These are phyloP conservation scores for Blera fallax DNA, from an alignment of 2,888 invertebrate species.

Conservation along the genomic window DNA sequence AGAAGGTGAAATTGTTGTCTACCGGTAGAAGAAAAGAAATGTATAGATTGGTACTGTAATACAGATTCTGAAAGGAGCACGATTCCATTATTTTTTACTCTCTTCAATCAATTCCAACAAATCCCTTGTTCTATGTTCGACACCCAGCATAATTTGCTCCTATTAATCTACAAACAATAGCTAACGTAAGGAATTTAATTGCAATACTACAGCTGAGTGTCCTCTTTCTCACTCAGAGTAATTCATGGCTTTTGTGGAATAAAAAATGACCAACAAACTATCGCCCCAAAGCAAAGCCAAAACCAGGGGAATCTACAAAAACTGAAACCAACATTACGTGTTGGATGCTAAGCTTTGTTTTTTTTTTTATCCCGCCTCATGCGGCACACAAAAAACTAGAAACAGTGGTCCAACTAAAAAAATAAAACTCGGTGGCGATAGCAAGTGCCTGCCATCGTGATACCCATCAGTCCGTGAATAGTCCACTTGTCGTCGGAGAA, in stretches of 20 bases:
- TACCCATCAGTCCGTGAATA: slow-evolving; percentile 65
- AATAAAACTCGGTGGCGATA: slow-evolving; percentile 34
- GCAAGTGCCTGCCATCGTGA: slow-evolving; percentile 61
- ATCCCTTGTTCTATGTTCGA: too few species aligned
- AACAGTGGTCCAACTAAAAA: slow-evolving; percentile 4
- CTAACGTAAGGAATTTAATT: slow-evolving; percentile 43
- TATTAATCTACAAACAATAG: neutral
- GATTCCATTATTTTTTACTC: too few species aligned
- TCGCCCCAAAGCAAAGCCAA: neutral
- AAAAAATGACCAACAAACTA: neutral
- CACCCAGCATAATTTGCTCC: neutral
- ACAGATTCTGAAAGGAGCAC: too few species aligned
- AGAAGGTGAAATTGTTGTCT: too few species aligned
- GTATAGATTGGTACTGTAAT: too few species aligned
- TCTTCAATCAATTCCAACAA: too few species aligned
- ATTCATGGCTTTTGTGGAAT: slow-evolving; percentile 9
- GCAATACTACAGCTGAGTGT: slow-evolving; percentile 6
- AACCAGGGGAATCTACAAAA: neutral
- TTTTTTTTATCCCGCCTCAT: neutral
- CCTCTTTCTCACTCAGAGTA: slow-evolving; percentile 10
- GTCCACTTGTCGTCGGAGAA: slow-evolving; percentile 42
- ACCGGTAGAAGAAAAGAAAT: too few species aligned
- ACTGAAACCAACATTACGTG: slow-evolving; percentile 60
- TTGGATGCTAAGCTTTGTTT: slow-evolving; percentile 61
- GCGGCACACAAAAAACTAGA: slow-evolving; percentile 26